These are phyloP conservation scores for Gadus macrocephalus DNA, from an alignment of 2,113 vertebrate genomes.

Conservation along the genomic window DNA sequence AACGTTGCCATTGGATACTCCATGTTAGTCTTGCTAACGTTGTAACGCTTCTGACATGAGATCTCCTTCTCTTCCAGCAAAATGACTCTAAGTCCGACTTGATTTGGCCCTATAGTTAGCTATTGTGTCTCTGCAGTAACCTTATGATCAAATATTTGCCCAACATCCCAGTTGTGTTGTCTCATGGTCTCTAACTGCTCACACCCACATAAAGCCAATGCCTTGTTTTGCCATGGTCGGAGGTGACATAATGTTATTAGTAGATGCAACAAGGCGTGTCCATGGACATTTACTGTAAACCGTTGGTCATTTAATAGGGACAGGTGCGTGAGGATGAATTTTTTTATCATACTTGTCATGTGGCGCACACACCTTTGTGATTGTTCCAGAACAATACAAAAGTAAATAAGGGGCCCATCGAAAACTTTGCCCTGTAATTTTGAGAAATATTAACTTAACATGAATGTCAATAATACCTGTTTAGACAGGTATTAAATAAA, in stretches of 20 bases:
- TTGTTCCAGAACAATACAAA: no score
- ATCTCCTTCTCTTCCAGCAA: not conserved
- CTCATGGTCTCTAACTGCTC: slow-evolving; percentile 34
- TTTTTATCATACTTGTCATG: no score
- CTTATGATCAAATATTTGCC: slow-evolving; percentile 51
- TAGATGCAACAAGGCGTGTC: slow-evolving; percentile 39
- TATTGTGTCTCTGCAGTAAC: slow-evolving; percentile 5
- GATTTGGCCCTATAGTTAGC: not conserved
- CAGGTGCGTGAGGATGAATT: no score
- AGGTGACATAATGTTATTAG: slow-evolving; percentile 1
- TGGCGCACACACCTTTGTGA: no score
- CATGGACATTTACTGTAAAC: slow-evolving; percentile 52
- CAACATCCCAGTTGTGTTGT: slow-evolving; percentile 11
- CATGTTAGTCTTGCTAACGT: slow-evolving; percentile 23
- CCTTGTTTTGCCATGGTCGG: slow-evolving; percentile 49
- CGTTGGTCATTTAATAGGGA: not conserved
- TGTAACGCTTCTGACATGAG: not conserved
- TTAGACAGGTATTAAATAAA: no score
- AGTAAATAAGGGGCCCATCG: no score
- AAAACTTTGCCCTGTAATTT: no score
- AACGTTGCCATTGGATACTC: slow-evolving; percentile 15
- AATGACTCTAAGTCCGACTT: not conserved
- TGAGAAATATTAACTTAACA: no score
- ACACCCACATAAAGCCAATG: not conserved
- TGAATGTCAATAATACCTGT: no score